Evolutionary conservation across 1,140 invertebrate genomes (phyloP).

Genomic region (Apis dorsata): DNA sequence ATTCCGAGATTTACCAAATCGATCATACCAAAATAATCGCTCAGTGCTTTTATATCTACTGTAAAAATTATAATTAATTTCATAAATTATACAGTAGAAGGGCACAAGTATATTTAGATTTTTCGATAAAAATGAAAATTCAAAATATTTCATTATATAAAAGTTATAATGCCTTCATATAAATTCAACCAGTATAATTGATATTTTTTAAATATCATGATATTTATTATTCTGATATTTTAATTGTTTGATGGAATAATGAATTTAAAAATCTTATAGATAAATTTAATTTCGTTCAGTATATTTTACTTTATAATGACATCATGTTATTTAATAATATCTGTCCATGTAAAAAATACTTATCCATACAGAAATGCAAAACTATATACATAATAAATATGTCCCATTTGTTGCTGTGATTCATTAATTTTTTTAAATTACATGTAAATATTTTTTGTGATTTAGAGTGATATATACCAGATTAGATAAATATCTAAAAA

Average conservation of each 20-base stretch:
- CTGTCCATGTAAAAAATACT: not conserved
- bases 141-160: not conserved
- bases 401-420: constrained; percentile 43
- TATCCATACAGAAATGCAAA: not conserved
- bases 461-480: constrained; percentile 11
- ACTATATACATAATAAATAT: constrained; percentile 9
- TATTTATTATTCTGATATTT: not conserved
- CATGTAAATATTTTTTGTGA: constrained; percentile 42
- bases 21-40: not conserved
- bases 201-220: not conserved
- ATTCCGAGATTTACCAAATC: constrained; percentile 3
- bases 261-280: not conserved
- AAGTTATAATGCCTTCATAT: not conserved
- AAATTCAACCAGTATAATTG: not conserved
- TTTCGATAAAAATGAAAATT: not conserved
- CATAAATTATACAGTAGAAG: not conserved
- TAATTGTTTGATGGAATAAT: not conserved
- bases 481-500: constrained; percentile 5
- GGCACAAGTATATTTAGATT: not conserved
- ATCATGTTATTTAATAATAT: constrained; percentile 5
- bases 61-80: constrained; percentile 2
- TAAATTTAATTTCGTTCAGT: not conserved
- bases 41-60: not conserved
- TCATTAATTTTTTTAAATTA: constrained; percentile 37
- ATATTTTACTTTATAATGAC: not conserved